Base-by-base conservation (phyloP, 2,888 invertebrate species). In the Thysanoteuthis rhombus region DNA sequence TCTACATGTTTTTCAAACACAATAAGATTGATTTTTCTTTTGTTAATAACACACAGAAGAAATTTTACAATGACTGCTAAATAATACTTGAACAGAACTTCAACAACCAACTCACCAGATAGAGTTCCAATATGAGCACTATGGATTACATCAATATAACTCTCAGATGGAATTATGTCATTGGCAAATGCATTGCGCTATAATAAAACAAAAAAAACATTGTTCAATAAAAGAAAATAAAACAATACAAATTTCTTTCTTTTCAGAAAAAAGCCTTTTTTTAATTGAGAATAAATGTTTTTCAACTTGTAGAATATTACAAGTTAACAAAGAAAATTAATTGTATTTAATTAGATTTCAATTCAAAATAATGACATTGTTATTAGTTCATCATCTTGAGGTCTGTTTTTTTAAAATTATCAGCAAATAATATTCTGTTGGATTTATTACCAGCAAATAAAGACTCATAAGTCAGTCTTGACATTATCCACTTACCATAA, bases 111-210 rank as follows among this genome's bases (percentile, higher is more conserved):
- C 94, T 95, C 95, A 97, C 98, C 97, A 25, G 98, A 98, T 32
- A 98, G 97, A 1, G 98, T 98, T 91, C 97, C 97, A 93, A 98
- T 97, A 96, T 98, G 98, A 16, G 97, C 97, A 94, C 96, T 98
- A 75, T 98, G 98, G 12, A 98, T 98, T 93, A 98, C 98, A n/a
- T 98, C 97, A 5, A 98, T 98, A 95, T 98, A 98, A 95, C 98
- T 98, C 96, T 99, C 98, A 0, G 98, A 98, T 32, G 98, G 98
- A 94, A 98, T 98, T 89, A 98, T 98, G 96, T 98, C 98, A 94
- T 98, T 98, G 89, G 98, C 97, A 97, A 98, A 98, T 39, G 98
- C 98, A 95, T 96, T 97, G 58, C 98, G 98, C 98, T 98, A 97
- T 90, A 95, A 95, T 89, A 32, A 92, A 89, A 95, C 90, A 32